A percentile compares a stretch with the other conserved stretches of the same genome.
phyloP scores from a whole-genome alignment of 2,888 invertebrate species.

The Chesias legatella region DNA sequence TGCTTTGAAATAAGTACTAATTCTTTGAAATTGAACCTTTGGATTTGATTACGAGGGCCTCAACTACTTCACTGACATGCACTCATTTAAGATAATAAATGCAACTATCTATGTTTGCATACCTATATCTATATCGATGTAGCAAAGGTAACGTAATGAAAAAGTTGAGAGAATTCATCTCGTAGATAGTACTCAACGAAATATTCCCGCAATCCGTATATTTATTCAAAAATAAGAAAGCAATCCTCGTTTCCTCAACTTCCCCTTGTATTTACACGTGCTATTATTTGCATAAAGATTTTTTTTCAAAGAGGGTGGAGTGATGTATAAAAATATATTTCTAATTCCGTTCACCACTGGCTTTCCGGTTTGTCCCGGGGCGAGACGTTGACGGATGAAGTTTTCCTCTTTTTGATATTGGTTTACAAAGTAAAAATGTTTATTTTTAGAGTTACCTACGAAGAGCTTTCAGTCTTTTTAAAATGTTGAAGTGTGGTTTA shows the following conservation, averaged over 20 bases:
- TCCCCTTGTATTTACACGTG: slow-evolving; percentile 74
- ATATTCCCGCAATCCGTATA: slow-evolving; percentile 1
- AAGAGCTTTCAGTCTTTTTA: not conserved
- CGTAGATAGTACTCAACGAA: too few relatives aligned
- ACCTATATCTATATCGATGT: too few relatives aligned
- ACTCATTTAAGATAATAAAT: too few relatives aligned
- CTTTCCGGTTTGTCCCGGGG: slow-evolving; percentile 60
- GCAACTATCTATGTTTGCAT: too few relatives aligned
- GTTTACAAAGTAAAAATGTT: slow-evolving; percentile 31
- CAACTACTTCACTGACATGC: too few relatives aligned
- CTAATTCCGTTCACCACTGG: slow-evolving; percentile 69
- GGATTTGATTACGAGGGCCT: too few relatives aligned
- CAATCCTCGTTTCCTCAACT: slow-evolving; percentile 42
- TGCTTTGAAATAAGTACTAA: too few relatives aligned
- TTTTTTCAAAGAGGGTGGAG: slow-evolving; percentile 58
- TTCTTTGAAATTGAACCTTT: too few relatives aligned
- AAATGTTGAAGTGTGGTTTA: not conserved
- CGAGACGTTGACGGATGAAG: slow-evolving; percentile 69
- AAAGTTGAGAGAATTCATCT: too few relatives aligned
- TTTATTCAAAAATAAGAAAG: slow-evolving; percentile 22
- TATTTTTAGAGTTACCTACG: slow-evolving; percentile 21
- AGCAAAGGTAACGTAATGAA: too few relatives aligned
- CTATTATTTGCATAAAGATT: slow-evolving; percentile 77
- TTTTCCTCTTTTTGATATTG: slow-evolving; percentile 63
- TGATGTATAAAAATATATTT: slow-evolving; percentile 75